phyloP scores from a whole-genome alignment of 1,140 invertebrate genomes.

The Proctacanthus coquilletti region DNA sequence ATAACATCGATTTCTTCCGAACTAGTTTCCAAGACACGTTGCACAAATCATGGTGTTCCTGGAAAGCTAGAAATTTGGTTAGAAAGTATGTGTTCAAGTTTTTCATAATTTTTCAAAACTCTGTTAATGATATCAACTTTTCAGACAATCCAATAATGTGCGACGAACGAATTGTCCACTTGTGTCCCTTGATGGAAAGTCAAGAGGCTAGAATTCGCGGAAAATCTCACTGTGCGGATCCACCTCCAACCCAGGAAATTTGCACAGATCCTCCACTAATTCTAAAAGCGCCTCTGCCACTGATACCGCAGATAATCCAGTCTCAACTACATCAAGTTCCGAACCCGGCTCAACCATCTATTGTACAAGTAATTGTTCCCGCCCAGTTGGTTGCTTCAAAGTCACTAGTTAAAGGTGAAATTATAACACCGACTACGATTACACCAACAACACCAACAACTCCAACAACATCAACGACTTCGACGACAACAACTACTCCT shows the following conservation, averaged over 20 bases:
- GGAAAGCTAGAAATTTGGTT: slow-evolving; percentile 61
- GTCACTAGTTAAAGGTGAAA: slow-evolving; percentile 21
- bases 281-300: slow-evolving; percentile 20
- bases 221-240: slow-evolving; percentile 36
- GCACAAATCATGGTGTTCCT: slow-evolving; percentile 55
- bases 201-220: slow-evolving; percentile 52
- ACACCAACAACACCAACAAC: slow-evolving; percentile 12
- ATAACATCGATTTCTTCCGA: slow-evolving; percentile 53
- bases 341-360: slow-evolving; percentile 13
- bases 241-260: slow-evolving; percentile 32
- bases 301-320: slow-evolving; percentile 28
- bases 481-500: background rate
- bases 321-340: slow-evolving; percentile 12
- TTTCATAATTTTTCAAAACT: slow-evolving; percentile 1
- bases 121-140: slow-evolving; percentile 14
- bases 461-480: background rate
- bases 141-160: slow-evolving; percentile 62
- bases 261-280: slow-evolving; percentile 31
- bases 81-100: slow-evolving; percentile 40
- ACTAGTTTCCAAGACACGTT: slow-evolving; percentile 59
- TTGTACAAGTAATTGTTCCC: slow-evolving; percentile 18
- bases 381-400: slow-evolving; percentile 20
- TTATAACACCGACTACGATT: slow-evolving; percentile 2
- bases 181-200: slow-evolving; percentile 45
- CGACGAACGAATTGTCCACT: slow-evolving; percentile 47